Conservation (phyloP, 1,140 invertebrate species). For the Aphaenogaster floridana region DNA sequence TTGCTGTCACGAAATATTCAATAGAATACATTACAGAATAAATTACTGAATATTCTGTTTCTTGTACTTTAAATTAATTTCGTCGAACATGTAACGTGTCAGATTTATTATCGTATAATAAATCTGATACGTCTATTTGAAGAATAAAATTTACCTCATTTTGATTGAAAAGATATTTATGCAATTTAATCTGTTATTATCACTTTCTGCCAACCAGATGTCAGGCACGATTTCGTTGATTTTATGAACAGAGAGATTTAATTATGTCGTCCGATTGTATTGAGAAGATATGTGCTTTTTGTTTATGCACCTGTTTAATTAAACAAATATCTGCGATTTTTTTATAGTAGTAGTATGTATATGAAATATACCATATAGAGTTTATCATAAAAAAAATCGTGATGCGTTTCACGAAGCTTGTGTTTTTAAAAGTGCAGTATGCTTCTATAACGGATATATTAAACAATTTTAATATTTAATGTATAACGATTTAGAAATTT, state of each 20-base stretch:
- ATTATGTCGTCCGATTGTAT: slow-evolving; percentile 1
- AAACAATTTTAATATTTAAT: neutral
- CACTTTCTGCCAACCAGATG: neutral
- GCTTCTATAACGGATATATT: neutral
- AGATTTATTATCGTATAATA: neutral
- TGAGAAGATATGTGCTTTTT: neutral
- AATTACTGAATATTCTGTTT: slow-evolving; percentile 8
- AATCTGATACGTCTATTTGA: slow-evolving; percentile 20
- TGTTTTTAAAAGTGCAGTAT: neutral
- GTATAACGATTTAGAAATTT: neutral
- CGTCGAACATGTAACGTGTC: neutral
- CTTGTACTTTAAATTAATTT: slow-evolving; percentile 31
- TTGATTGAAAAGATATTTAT: slow-evolving; percentile 20
- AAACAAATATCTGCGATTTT: neutral
- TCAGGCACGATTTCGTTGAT: slow-evolving; percentile 11
- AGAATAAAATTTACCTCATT: neutral
- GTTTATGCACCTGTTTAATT: neutral
- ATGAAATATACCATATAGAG: neutral
- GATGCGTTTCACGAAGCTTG: neutral
- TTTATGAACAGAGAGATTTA: neutral
- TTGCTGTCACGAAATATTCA: neutral
- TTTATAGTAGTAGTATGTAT: neutral
- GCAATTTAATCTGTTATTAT: slow-evolving; percentile 10
- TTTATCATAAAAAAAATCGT: neutral
- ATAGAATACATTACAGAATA: neutral